Base-by-base conservation (phyloP, 2,113 vertebrate genomes). In the Motacilla tschutschensis region DNA sequence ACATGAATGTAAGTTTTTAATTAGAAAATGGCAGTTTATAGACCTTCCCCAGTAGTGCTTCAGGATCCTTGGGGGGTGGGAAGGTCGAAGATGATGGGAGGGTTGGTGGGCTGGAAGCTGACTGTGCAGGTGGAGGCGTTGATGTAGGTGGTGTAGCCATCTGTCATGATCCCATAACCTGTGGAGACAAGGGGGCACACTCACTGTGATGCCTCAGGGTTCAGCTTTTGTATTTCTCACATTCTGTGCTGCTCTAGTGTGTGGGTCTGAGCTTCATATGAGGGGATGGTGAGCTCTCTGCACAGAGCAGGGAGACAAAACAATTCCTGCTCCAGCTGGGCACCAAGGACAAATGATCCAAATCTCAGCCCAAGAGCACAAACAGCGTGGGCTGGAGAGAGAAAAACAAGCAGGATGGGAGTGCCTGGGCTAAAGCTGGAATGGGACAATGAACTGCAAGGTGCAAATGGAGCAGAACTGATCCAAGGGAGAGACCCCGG, bases 141-240 rank as follows among this genome's bases (percentile, higher is more conserved):
- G 97, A 99, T 97, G 96, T 99, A 99, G 3, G 99, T 99, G 10
- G 98, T 99, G 96, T 98, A 99, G 84, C 99, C 98, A 15, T 99
- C 99, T 4, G 99, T 99, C 99, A 99, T 99, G 86, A 99, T 98
- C 87, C 99, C 99, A 5, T 99, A 99, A 93, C 99, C 99, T 99
- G 97, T 8, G 79, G 87, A 70, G 90, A 96, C 72, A 94, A 79
- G 11, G 79, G 36, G 89, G 48, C 81, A 95, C 57, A 13, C 55
- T 95, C 60, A 95, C n/a, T 35, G 21, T 6, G n/a, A 35, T 24
- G 54, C n/a, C 54, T 35, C n/a, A 35, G n/a, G 31, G 6, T 22
- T 35, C 4, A 7, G 21, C 9, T 55, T 55, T 24, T 24, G 0
- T 16, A 24, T 24, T 10, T 54, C 10, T 16, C 20, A 10, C 7